Conservation (phyloP, 2,113 vertebrate genomes). For the Heptranchias perlo region DNA sequence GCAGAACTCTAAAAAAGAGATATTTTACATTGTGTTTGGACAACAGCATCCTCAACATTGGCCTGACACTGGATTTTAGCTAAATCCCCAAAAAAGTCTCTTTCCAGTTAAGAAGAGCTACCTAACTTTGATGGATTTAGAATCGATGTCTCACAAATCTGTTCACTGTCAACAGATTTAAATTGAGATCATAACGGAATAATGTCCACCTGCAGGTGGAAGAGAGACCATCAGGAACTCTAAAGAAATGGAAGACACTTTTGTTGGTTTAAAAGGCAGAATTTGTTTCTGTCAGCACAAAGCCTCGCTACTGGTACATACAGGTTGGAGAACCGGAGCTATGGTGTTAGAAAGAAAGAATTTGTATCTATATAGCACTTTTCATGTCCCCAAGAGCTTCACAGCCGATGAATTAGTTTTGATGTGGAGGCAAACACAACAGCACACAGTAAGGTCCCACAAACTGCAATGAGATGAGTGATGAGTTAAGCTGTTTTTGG, state of each 20-base stretch:
- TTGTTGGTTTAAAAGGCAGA: background rate
- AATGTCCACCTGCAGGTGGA: background rate
- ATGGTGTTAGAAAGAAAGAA: background rate
- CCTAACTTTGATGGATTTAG: background rate
- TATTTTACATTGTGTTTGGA: background rate
- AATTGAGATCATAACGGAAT: background rate
- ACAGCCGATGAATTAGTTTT: background rate
- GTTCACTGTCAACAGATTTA: background rate
- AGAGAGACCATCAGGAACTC: background rate
- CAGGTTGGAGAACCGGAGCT: background rate
- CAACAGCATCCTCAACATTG: background rate
- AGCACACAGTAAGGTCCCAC: background rate
- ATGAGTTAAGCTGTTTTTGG: background rate
- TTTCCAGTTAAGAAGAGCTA: background rate
- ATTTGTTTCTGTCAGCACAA: background rate
- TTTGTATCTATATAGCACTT: background rate
- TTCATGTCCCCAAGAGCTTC: background rate
- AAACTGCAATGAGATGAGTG: background rate
- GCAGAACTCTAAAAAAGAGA: background rate
- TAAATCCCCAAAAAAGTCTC: background rate
- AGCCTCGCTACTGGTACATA: background rate
- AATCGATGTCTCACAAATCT: background rate
- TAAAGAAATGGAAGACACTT: background rate
- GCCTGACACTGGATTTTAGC: background rate
- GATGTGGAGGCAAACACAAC: background rate